phyloP scores from a whole-genome alignment of 2,888 invertebrate genomes.

The Girardia tigrina region DNA sequence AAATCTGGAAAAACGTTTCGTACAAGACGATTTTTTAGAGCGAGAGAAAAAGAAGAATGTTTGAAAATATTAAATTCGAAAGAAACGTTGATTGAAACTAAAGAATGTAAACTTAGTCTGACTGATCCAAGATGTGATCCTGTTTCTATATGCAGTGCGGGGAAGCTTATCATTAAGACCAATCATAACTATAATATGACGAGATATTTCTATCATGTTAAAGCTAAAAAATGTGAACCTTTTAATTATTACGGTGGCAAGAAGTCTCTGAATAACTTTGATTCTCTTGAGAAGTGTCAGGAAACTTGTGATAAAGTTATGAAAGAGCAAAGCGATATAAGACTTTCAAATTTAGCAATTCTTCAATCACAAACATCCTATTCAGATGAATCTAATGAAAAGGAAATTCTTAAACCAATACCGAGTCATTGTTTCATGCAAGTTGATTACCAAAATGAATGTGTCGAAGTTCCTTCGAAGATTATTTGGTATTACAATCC shows the following conservation, averaged over 20 bases:
- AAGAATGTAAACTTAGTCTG: background rate
- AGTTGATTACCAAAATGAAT: background rate
- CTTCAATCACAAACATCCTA: background rate
- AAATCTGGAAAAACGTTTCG: background rate
- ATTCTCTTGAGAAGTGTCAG: conserved; percentile 43
- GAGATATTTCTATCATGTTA: conserved; percentile 65
- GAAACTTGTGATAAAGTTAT: background rate
- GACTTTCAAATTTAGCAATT: background rate
- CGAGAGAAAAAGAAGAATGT: conserved; percentile 13
- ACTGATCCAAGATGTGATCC: background rate
- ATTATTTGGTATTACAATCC: background rate
- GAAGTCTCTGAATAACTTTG: conserved; percentile 74
- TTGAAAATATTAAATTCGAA: background rate
- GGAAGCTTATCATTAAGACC: background rate
- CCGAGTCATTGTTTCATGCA: background rate
- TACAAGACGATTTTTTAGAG: conserved; percentile 3
- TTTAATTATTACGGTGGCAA: conserved; percentile 69
- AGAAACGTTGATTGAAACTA: background rate
- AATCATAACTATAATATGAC: too few relatives aligned
- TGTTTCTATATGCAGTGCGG: background rate
- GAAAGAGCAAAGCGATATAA: background rate
- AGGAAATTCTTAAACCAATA: background rate
- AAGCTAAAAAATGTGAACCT: conserved; percentile 61
- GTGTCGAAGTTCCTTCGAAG: background rate
- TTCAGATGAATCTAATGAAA: background rate